phyloP scores from a whole-genome alignment of 2,888 invertebrate species.

The Acronicta psi region DNA sequence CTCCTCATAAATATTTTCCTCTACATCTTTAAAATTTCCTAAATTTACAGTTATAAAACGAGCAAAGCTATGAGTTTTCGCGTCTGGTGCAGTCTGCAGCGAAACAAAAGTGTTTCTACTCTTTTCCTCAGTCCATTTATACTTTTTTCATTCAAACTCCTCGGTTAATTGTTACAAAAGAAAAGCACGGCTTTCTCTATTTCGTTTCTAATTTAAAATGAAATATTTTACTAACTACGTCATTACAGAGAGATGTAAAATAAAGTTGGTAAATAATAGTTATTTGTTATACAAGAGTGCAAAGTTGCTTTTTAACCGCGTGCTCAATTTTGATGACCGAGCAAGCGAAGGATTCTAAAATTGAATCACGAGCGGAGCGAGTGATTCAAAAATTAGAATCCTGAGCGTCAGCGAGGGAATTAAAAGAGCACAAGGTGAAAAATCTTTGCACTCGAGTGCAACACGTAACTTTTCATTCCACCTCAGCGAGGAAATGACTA shows the following conservation, averaged over 20 bases:
- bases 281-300: too few relatives aligned
- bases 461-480: too few relatives aligned
- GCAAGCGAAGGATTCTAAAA: too few relatives aligned
- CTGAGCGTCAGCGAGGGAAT: too few relatives aligned
- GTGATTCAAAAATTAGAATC: too few relatives aligned
- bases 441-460: too few relatives aligned
- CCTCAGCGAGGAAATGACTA: too few relatives aligned
- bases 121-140: constrained; percentile 34
- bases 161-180: constrained; percentile 54
- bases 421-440: too few relatives aligned
- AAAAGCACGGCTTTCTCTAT: constrained; percentile 52
- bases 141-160: constrained; percentile 47
- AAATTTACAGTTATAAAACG: constrained; percentile 5
- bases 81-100: constrained; percentile 8
- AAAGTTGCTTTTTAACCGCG: too few relatives aligned
- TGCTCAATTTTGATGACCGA: too few relatives aligned
- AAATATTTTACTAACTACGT: constrained; percentile 44
- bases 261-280: not conserved
- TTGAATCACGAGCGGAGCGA: too few relatives aligned
- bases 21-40: constrained; percentile 2
- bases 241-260: constrained; percentile 38
- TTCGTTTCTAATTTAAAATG: constrained; percentile 56
- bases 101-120: constrained; percentile 40
- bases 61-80: not conserved
- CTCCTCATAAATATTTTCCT: not conserved